Base-by-base conservation (phyloP, 2,113 vertebrate genomes). In the Cyanoliseus patagonus region DNA sequence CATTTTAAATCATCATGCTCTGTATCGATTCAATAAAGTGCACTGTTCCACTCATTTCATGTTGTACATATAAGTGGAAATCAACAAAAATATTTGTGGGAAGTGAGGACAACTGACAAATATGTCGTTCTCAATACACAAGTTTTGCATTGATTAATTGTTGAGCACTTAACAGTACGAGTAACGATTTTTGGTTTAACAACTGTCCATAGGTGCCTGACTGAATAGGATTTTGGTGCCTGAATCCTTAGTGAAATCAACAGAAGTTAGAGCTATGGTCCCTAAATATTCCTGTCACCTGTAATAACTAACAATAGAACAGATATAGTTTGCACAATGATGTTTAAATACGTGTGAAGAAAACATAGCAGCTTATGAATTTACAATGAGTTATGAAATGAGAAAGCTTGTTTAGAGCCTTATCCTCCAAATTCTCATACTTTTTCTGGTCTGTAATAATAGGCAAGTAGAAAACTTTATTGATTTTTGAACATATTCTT, bases 1-100 rank as follows among this genome's bases (percentile, higher is more conserved):
- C 94, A 95, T 94, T 96, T 97, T 90, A 97, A 96, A 96, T 97
- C 92, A 94, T 85, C 70, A 44, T 62, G 66, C 52, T 89, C 33
- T 95, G 77, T 96, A 96, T 95, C 92, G 90, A 94, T 94, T 92
- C 69, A 86, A 83, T 76, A 80, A 96, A 94, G 73, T 90, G 44
- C 84, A 83, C 57, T 78, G 83, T 94, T 91, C 72, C 85, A 95
- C 28, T 94, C 70, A 75, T 91, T 96, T 83, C 1, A 31, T 94
- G 91, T 94, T 80, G 84, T 69, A 92, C 74, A 46, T 74, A 37
- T 77, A 96, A 91, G 66, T 84, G 93, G 94, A 96, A 92, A 96
- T 88, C 86, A 95, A 95, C 87, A 95, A 84, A 81, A 92, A 63
- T 88, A 64, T 91, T 92, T 92, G 81, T 80, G 86, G 63, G 89